Conservation (phyloP, 2,113 vertebrate genomes). For the Ophthalmolycus amberensis region DNA sequence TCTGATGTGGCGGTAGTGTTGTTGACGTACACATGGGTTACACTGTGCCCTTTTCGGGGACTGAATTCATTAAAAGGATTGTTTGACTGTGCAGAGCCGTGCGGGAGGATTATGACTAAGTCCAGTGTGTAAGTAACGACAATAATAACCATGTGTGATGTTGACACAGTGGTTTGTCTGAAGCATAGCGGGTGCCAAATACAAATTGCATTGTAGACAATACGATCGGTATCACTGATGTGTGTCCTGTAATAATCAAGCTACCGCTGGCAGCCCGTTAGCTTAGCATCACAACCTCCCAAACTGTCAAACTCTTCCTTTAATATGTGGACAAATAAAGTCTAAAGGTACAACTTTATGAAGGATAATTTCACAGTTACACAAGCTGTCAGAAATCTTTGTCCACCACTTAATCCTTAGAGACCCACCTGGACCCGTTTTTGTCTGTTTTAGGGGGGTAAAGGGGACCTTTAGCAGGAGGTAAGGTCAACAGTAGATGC, state of each 20-base stretch:
- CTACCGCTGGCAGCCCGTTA: background rate
- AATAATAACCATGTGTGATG: slow-evolving; percentile 48
- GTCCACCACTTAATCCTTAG: too few relatives aligned
- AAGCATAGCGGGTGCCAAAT: background rate
- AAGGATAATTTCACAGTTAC: background rate
- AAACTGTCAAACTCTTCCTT: background rate
- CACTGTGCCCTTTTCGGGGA: slow-evolving; percentile 51
- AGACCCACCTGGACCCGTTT: too few relatives aligned
- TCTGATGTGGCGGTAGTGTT: slow-evolving; percentile 55
- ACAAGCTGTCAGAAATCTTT: too few relatives aligned
- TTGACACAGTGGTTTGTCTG: slow-evolving; percentile 24
- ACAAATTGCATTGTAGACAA: background rate
- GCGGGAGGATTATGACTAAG: slow-evolving; percentile 50
- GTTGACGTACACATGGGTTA: slow-evolving; percentile 54
- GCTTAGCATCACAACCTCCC: background rate
- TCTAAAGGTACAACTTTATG: background rate
- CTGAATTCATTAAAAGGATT: slow-evolving; percentile 62
- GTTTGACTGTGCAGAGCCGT: slow-evolving; percentile 56
- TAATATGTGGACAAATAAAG: background rate
- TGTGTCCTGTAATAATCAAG: background rate
- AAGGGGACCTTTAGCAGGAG: too few relatives aligned
- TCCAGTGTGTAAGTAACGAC: slow-evolving; percentile 16
- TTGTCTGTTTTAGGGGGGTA: too few relatives aligned
- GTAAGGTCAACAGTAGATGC: too few relatives aligned
- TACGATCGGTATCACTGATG: background rate